Evolutionary conservation across 1,140 invertebrate genomes (phyloP).

Genomic region (Bursaphelenchus mucronatus): DNA sequence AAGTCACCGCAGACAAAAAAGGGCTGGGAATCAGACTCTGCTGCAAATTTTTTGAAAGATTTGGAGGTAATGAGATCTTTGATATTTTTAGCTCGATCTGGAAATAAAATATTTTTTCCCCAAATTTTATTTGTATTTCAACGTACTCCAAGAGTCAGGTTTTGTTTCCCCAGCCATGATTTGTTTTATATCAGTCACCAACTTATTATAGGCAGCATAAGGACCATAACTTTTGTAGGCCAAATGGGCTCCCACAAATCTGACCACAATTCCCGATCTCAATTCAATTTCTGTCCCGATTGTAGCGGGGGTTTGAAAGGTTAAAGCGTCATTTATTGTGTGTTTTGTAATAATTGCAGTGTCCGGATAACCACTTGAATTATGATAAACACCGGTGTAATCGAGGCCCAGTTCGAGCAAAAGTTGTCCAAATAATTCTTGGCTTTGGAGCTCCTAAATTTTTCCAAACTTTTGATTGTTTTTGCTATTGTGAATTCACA

Average conservation of each 20-base stretch:
- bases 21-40: constrained; percentile 30
- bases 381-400: not conserved
- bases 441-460: constrained; percentile 3
- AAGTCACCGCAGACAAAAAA: constrained; percentile 55
- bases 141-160: constrained; percentile 11
- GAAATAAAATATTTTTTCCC: not conserved
- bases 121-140: not conserved
- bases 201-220: constrained; percentile 33
- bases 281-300: constrained; percentile 23
- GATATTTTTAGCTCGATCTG: constrained; percentile 37
- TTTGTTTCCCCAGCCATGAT: constrained; percentile 40
- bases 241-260: constrained; percentile 33
- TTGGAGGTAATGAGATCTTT: constrained; percentile 23
- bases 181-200: constrained; percentile 34
- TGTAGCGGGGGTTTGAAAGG: constrained; percentile 8
- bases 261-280: constrained; percentile 18
- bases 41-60: constrained; percentile 20
- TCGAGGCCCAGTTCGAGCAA: not conserved
- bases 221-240: constrained; percentile 11
- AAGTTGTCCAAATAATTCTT: constrained; percentile 2
- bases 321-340: constrained; percentile 3
- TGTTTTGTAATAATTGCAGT: constrained; percentile 4
- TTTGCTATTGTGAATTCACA: no score
- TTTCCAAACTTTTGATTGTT: no score
- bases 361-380: not conserved